Conservation (phyloP, 2,888 invertebrate genomes). For the Synergus umbraculus region DNA sequence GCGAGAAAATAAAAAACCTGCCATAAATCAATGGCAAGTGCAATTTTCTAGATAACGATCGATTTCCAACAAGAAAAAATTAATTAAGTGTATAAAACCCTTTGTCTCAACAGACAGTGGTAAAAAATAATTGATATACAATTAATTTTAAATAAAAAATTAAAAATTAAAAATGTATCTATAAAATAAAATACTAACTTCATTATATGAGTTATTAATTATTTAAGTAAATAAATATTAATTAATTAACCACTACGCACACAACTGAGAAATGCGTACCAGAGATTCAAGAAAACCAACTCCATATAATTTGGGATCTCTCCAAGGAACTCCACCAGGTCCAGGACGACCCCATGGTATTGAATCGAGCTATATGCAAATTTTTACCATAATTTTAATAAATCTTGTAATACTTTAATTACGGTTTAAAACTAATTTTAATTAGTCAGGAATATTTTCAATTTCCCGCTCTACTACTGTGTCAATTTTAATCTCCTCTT, state of each 20-base stretch:
- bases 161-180: too few species aligned
- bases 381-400: conserved; percentile 18
- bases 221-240: too few species aligned
- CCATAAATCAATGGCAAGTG: conserved; percentile 32
- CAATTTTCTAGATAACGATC: conserved; percentile 34
- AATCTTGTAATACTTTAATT: conserved; percentile 11
- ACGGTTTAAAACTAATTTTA: background rate
- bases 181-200: background rate
- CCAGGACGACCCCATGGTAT: conserved; percentile 85
- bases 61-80: conserved; percentile 24
- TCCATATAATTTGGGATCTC: conserved; percentile 85
- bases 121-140: background rate
- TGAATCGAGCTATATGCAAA: conserved; percentile 69
- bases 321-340: conserved; percentile 86
- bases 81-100: background rate
- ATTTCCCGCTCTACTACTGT: background rate
- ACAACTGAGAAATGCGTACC: conserved; percentile 79
- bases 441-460: background rate
- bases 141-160: background rate
- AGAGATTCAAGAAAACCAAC: conserved; percentile 87
- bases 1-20: conserved; percentile 49
- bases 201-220: too few species aligned
- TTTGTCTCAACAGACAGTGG: background rate
- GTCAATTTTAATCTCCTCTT: background rate
- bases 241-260: conserved; percentile 6